Base-by-base conservation (phyloP, 35 echinoderm and acorn worm species). In the Lytechinus variegatus region DNA sequence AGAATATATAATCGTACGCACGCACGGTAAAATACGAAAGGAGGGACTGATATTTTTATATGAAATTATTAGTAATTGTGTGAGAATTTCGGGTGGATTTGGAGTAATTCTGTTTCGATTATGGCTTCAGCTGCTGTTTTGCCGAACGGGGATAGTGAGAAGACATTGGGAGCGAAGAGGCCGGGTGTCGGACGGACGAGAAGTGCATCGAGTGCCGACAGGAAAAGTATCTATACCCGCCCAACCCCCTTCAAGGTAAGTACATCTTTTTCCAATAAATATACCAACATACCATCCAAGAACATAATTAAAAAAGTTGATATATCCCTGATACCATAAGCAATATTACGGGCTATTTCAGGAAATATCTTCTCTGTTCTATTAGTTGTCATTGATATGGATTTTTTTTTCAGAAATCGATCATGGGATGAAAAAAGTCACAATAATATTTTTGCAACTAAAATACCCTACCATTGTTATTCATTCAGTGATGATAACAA, bases 241-340 rank as follows among this genome's bases (percentile, higher is more conserved):
- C 92, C 92, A 9, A 93, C 92, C 27, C 92, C 92, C 29, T 93
- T 93, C 54, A 93, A 55, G 92, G 92, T 93, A 93, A 24, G 92
- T 93, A 79, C 66, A 16, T 79, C n/a, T 16, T 3, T 79, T 79
- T 24, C 19, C 66, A 79, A 58, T 58, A 13, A 58, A 13, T 58
- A 57, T 72, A 79, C 66, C 8, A 24, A 79, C 66, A 24, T 19
- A 16, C 16, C 56, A 9, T 58, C 33, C 33, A 44, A 44, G 33
- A 44, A 44, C 33, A 44, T 44, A 44, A 44, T 44, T 44, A 44
- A 44, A 44, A 44, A 44, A 1, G 2, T 44, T 44, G 2, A 44
- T 44, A 44, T 44, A 44, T 44, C 33, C 33, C 33, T 44, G 33
- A 44, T 44, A 2, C 2, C 33, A 44, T 44, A 44, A 44, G 33